Percentiles rank a stretch among this genome's conserved stretches.
These are phyloP conservation scores for Patagioenas fasciata DNA, from an alignment of 2,113 vertebrate genomes.

Conservation along the genomic window DNA sequence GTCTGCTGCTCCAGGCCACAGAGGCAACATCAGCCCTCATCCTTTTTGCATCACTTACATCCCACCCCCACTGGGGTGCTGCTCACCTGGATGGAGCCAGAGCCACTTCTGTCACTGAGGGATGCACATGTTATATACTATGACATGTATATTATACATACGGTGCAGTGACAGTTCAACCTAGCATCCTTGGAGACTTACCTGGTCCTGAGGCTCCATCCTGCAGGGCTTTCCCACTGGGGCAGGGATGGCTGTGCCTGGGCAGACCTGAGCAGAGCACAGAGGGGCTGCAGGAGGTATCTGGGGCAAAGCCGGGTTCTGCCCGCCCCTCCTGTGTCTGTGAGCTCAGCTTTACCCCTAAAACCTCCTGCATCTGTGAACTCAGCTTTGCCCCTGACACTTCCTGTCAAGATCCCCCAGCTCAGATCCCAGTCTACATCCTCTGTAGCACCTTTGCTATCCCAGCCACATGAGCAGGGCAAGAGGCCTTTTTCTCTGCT, in stretches of 20 bases:
- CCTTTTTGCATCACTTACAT: background rate
- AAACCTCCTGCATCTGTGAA: background rate
- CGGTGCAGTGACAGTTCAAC: background rate
- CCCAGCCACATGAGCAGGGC: background rate
- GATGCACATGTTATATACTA: too few species aligned
- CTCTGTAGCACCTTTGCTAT: background rate
- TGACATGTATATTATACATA: too few species aligned
- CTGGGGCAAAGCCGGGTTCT: background rate
- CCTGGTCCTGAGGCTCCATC: fast-evolving
- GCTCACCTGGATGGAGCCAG: fast-evolving
- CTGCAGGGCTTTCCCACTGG: background rate
- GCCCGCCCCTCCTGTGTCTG: background rate
- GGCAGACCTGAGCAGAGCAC: background rate
- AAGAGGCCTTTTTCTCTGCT: background rate
- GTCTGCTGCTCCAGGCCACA: background rate
- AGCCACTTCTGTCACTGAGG: background rate
- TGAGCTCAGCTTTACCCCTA: background rate
- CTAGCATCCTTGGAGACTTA: background rate
- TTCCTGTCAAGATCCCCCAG: background rate
- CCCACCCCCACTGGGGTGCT: background rate
- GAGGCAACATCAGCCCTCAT: background rate
- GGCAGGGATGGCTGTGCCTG: background rate
- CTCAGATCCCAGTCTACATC: background rate
- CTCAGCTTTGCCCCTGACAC: background rate
- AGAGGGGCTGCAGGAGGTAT: background rate